Evolutionary conservation across 92 coral and sea anemone genomes (phyloP).

Genomic region (Phenganax marumi): DNA sequence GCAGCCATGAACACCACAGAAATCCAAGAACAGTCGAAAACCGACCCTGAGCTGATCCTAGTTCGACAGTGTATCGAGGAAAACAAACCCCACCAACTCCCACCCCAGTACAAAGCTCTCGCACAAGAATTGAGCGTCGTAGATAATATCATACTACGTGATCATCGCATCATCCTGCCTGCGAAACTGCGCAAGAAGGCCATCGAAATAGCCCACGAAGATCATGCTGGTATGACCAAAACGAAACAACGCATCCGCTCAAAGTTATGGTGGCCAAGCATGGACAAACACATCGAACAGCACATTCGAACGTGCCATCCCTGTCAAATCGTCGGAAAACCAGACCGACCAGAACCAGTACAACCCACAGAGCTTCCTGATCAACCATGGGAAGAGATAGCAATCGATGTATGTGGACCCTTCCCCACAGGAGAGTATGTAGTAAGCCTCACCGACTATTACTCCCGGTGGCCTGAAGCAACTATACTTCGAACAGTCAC

Average conservation of each 20-base stretch:
- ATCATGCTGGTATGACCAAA: no score
- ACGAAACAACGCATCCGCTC: no score
- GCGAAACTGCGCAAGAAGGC: slow-evolving; percentile 28
- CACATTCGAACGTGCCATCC: slow-evolving; percentile 12
- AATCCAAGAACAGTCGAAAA: no score
- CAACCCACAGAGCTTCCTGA: not conserved
- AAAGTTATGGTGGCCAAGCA: slow-evolving; percentile 41
- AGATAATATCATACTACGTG: slow-evolving; percentile 49
- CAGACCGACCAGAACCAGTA: no score
- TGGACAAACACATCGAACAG: slow-evolving; percentile 24
- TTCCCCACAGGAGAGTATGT: slow-evolving; percentile 55
- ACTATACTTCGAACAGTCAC: not conserved
- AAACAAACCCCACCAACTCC: no score
- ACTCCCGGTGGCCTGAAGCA: not conserved
- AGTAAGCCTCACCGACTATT: slow-evolving; percentile 38
- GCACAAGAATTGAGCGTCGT: slow-evolving; percentile 50
- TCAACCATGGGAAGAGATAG: no score
- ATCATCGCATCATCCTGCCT: slow-evolving; percentile 46
- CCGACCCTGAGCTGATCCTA: no score
- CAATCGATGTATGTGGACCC: slow-evolving; percentile 58
- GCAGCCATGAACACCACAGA: no score
- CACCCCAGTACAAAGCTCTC: slow-evolving; percentile 37
- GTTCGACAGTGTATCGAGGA: no score
- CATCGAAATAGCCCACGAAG: no score
- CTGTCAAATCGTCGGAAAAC: no score